Evolutionary conservation across 2,113 vertebrate species (phyloP).

Genomic region (Chaenogobius annularis): DNA sequence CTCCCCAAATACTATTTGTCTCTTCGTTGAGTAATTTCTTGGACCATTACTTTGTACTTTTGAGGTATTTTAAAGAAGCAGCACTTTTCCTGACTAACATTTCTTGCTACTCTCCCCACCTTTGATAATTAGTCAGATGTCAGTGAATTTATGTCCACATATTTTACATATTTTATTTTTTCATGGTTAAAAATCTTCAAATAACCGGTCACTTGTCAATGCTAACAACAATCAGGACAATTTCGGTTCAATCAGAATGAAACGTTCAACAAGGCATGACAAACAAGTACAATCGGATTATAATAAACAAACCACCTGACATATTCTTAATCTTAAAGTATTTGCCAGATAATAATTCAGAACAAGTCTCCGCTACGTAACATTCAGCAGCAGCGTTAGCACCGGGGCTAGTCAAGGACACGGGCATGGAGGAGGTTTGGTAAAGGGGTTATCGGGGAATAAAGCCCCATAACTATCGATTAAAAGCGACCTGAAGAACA

Average conservation of each 20-base stretch:
- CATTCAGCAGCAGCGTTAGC: conserved; percentile 40
- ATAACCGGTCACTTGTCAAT: background rate
- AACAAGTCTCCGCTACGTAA: background rate
- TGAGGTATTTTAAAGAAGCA: no score
- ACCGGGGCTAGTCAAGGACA: conserved; percentile 66
- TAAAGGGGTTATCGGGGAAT: background rate
- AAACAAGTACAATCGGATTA: background rate
- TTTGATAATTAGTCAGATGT: background rate
- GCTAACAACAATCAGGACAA: conserved; percentile 42
- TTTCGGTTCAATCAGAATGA: background rate
- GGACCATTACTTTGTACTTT: no score
- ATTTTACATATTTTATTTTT: background rate
- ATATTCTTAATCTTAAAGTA: background rate
- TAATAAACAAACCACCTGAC: background rate
- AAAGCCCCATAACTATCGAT: background rate
- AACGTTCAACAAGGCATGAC: background rate
- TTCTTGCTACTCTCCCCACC: background rate
- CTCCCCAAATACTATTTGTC: no score
- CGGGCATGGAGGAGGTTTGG: conserved; percentile 15
- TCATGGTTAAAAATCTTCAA: background rate
- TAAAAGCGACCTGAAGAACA: rapidly evolving
- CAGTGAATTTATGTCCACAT: background rate
- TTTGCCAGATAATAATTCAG: background rate
- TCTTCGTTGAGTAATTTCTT: no score
- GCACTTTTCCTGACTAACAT: background rate